Evolutionary conservation across 2,797 vertebrate genomes (phyloP).

Genomic region (Columba guinea): DNA sequence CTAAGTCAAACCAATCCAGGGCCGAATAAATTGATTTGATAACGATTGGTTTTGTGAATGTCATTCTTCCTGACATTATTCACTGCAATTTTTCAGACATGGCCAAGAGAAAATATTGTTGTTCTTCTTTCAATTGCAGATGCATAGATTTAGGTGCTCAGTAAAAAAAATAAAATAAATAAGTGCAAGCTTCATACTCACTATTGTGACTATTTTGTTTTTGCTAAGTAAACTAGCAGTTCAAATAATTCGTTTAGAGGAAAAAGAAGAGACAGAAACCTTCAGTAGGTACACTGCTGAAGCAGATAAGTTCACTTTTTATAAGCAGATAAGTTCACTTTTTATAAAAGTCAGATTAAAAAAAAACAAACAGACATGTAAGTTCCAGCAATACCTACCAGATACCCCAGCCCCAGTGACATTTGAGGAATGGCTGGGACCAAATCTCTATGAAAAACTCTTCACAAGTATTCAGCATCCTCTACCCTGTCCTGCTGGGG

Average conservation of each 20-base stretch:
- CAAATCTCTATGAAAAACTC: background rate
- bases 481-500: background rate
- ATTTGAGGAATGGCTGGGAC: background rate
- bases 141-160: background rate
- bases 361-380: background rate
- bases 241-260: slow-evolving; percentile 3
- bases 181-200: background rate
- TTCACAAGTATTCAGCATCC: background rate
- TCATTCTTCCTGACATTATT: background rate
- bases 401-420: background rate
- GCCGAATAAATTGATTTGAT: background rate
- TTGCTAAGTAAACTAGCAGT: background rate
- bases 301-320: background rate
- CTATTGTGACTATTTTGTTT: background rate
- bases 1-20: background rate
- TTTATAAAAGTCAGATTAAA: background rate
- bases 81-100: background rate
- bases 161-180: background rate
- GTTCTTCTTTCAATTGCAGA: background rate
- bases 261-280: background rate
- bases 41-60: background rate
- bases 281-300: background rate
- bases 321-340: background rate
- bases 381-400: background rate
- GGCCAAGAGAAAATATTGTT: background rate